phyloP scores from a whole-genome alignment of 1,140 invertebrate genomes.

The Halesus radiatus region DNA sequence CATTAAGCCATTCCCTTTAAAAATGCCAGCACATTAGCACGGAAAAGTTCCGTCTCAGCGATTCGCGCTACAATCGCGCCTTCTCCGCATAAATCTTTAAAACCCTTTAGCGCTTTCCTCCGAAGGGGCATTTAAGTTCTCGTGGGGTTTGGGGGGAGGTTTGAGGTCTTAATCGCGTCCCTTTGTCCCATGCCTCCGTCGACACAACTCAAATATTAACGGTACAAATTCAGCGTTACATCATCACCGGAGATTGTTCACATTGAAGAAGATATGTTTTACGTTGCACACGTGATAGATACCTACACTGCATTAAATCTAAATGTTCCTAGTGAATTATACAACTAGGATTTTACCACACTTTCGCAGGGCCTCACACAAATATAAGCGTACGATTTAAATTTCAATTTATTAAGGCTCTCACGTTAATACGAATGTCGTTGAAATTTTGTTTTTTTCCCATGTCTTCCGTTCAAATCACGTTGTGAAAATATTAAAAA shows the following conservation, averaged over 20 bases:
- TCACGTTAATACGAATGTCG: too few species aligned
- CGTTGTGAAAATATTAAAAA: too few species aligned
- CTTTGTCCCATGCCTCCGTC: constrained; percentile 48
- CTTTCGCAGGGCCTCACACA: too few species aligned
- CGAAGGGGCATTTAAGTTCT: constrained; percentile 43
- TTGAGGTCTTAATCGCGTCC: constrained; percentile 54
- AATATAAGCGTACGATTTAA: too few species aligned
- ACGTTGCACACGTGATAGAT: too few species aligned
- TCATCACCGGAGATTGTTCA: not conserved
- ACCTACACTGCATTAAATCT: too few species aligned
- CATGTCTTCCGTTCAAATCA: too few species aligned
- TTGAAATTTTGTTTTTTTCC: too few species aligned
- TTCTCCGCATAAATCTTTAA: constrained; percentile 45
- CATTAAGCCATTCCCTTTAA: not conserved
- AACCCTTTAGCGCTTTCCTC: constrained; percentile 36
- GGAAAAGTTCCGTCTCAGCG: not conserved
- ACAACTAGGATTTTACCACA: too few species aligned
- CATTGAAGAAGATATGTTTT: too few species aligned
- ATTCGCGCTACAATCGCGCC: constrained; percentile 12
- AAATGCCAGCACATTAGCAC: constrained; percentile 2
- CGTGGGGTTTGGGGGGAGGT: constrained; percentile 33
- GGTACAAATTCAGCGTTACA: constrained; percentile 20
- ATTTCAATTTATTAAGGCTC: too few species aligned
- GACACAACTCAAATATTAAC: constrained; percentile 54
- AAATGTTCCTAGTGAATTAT: too few species aligned